Percentiles rank a stretch among this genome's conserved stretches.
Conservation (phyloP, 2,113 vertebrate species). For the Leucopsar rothschildi region DNA sequence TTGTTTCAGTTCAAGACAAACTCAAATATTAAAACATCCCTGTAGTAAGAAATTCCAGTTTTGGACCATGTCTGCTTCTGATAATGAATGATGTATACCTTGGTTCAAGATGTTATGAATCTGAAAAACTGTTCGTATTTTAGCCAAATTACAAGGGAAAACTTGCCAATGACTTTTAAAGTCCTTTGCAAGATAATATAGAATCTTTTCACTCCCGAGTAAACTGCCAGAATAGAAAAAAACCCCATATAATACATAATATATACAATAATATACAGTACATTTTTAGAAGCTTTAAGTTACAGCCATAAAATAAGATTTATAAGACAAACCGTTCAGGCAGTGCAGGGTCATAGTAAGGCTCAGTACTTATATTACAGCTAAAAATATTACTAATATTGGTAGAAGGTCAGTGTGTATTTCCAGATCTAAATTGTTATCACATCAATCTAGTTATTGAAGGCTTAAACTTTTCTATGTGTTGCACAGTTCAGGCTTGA, state of each 20-base stretch:
- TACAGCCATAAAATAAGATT: not conserved
- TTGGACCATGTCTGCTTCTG: not conserved
- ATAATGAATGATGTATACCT: not conserved
- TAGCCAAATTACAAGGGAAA: not conserved
- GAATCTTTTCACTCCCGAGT: not conserved
- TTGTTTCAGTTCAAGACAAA: not conserved
- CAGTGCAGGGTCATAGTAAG: not conserved
- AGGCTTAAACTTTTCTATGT: not conserved
- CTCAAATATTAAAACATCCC: not conserved
- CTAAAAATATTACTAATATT: not conserved
- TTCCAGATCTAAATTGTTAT: not conserved
- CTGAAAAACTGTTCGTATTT: not conserved
- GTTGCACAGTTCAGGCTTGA: not conserved
- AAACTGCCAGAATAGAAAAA: not conserved
- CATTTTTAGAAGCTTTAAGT: not conserved
- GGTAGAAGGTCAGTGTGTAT: not conserved
- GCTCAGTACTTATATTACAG: not conserved
- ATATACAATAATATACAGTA: not conserved
- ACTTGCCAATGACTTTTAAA: not conserved
- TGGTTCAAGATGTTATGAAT: constrained; percentile 20
- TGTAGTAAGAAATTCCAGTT: not conserved
- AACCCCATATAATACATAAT: not conserved
- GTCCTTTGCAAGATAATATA: not conserved
- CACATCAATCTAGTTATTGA: not conserved
- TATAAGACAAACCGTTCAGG: not conserved